A percentile compares a stretch with the other conserved stretches of the same genome.
These are phyloP conservation scores for Lasioglossum albipes DNA, from an alignment of 1,140 invertebrate species.

Conservation along the genomic window DNA sequence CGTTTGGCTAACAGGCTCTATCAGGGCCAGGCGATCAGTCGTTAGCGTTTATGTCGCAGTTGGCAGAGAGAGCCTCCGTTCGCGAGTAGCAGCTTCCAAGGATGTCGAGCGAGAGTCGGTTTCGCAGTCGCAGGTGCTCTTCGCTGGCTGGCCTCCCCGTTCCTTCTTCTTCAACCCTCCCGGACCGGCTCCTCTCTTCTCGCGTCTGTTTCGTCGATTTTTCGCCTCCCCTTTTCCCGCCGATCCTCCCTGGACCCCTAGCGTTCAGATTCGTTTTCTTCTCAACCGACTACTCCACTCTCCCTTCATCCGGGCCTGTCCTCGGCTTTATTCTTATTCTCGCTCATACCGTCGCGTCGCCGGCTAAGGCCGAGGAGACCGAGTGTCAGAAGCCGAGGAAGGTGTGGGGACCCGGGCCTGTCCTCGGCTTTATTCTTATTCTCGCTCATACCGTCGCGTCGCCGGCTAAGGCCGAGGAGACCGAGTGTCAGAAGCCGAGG, in stretches of 20 bases:
- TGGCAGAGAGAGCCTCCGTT: constrained; percentile 36
- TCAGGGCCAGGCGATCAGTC: constrained; percentile 65
- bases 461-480: constrained; percentile 20
- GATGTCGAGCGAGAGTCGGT: not conserved
- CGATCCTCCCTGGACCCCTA: not conserved
- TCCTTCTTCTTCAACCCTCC: not conserved
- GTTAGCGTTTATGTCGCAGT: constrained; percentile 65
- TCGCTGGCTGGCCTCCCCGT: not conserved
- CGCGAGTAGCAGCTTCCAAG: constrained; percentile 9
- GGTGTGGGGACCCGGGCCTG: constrained; percentile 52
- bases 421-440: constrained; percentile 25
- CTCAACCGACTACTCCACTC: not conserved
- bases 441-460: not conserved
- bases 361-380: constrained; percentile 24
- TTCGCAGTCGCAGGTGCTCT: constrained; percentile 28
- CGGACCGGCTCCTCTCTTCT: not conserved
- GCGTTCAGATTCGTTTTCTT: not conserved
- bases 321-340: constrained; percentile 26
- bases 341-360: not conserved
- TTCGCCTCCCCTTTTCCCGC: not conserved
- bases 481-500: constrained; percentile 64
- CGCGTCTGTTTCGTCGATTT: not conserved
- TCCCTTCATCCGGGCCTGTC: not conserved
- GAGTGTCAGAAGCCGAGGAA: constrained; percentile 64
- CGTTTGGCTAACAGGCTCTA: constrained; percentile 70